These are phyloP conservation scores for Festucalex cinctus DNA, from an alignment of 2,113 vertebrate species.

Conservation along the genomic window DNA sequence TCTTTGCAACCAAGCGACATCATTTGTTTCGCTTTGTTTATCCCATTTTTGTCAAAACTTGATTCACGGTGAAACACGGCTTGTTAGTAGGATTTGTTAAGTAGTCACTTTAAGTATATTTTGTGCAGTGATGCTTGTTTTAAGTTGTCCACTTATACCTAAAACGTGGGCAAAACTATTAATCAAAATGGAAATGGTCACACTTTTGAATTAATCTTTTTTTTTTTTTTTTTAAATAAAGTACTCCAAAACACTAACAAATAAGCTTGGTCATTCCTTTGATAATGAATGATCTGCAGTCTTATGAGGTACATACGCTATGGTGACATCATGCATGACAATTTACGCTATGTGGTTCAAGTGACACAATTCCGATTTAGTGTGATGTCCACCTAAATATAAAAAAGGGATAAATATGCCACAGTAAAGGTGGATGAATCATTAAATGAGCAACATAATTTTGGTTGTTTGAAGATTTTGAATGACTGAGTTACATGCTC, in stretches of 20 bases:
- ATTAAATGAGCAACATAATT: background rate
- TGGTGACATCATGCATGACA: no score
- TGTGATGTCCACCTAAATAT: background rate
- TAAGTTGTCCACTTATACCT: constrained; percentile 22
- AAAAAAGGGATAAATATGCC: background rate
- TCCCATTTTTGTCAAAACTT: constrained; percentile 46
- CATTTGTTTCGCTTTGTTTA: constrained; percentile 54
- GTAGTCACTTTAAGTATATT: constrained; percentile 36
- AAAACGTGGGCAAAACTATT: background rate
- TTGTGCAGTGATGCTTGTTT: constrained; percentile 23
- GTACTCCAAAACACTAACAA: background rate
- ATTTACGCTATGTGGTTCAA: no score
- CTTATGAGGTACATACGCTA: no score
- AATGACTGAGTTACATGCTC: background rate
- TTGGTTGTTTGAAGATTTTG: background rate
- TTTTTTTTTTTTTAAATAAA: no score
- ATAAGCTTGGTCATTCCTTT: background rate
- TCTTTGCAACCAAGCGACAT: constrained; percentile 51
- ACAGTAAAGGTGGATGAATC: background rate
- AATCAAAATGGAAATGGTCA: background rate
- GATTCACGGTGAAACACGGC: constrained; percentile 58
- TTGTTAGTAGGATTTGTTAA: constrained; percentile 37
- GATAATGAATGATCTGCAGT: no score
- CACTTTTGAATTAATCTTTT: background rate
- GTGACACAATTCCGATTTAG: background rate